Evolutionary conservation across 2,888 invertebrate genomes (phyloP).

Genomic region (Hypolimnas misippus): DNA sequence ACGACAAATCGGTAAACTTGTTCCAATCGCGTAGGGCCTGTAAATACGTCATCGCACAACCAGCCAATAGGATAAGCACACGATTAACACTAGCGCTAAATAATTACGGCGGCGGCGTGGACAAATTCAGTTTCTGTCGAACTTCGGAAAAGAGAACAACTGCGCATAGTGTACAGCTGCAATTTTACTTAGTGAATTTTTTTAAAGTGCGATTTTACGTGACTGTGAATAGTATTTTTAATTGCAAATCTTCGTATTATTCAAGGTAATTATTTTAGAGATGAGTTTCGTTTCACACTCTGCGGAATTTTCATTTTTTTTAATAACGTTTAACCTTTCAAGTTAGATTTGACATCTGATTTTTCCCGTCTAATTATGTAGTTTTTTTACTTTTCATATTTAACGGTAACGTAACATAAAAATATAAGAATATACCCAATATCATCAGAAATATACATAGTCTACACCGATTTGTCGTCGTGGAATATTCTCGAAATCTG

Average conservation of each 20-base stretch:
- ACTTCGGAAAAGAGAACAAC: conserved; percentile 64
- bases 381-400: no score
- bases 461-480: not conserved
- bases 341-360: conserved; percentile 3
- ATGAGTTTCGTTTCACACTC: not conserved
- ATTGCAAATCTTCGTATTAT: conserved; percentile 28
- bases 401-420: no score
- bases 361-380: not conserved
- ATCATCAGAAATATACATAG: no score
- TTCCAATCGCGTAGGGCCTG: conserved; percentile 70
- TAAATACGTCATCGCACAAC: conserved; percentile 70
- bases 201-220: conserved; percentile 64
- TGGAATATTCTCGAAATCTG: conserved; percentile 69
- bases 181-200: conserved; percentile 57
- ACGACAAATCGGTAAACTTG: conserved; percentile 82
- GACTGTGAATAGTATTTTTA: conserved; percentile 59
- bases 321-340: not conserved
- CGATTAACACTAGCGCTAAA: conserved; percentile 85
- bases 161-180: conserved; percentile 17
- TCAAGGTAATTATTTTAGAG: conserved; percentile 30
- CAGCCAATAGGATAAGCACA: conserved; percentile 83
- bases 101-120: conserved; percentile 75
- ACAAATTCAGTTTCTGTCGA: conserved; percentile 74
- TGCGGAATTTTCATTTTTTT: not conserved
- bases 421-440: no score